Evolutionary conservation across 2,888 invertebrate species (phyloP).

Genomic region (Dasypogon diadema): DNA sequence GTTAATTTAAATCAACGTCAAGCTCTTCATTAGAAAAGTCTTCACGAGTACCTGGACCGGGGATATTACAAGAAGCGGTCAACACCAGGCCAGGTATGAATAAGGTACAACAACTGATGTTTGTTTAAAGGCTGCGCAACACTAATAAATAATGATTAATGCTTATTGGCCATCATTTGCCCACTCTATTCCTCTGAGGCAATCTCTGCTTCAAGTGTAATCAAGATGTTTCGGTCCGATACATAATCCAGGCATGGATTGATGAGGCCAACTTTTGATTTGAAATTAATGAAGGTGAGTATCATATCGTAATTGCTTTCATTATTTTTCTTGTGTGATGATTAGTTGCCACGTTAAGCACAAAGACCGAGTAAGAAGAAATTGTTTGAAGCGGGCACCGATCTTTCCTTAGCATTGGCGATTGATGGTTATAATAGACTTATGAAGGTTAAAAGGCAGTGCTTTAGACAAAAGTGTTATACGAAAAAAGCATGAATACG

Average conservation of each 20-base stretch:
- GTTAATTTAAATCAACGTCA: constrained; percentile 57
- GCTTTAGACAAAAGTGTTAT: too few relatives aligned
- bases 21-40: constrained; percentile 55
- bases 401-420: neutral
- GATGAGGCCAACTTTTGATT: constrained; percentile 56
- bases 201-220: constrained; percentile 54
- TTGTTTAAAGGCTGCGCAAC: constrained; percentile 56
- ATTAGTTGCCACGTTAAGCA: constrained; percentile 55
- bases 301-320: constrained; percentile 57
- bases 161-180: constrained; percentile 57
- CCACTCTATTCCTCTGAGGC: constrained; percentile 54
- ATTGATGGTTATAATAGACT: neutral
- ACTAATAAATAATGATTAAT: constrained; percentile 58
- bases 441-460: too few relatives aligned
- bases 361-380: neutral
- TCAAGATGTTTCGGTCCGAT: constrained; percentile 56
- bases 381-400: neutral
- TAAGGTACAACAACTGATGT: constrained; percentile 54
- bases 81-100: constrained; percentile 16
- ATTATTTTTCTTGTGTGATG: constrained; percentile 55
- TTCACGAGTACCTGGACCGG: constrained; percentile 39
- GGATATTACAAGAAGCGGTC: constrained; percentile 32
- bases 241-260: constrained; percentile 51
- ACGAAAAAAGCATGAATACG: too few relatives aligned
- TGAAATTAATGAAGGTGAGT: constrained; percentile 57